Conservation (phyloP, 2,113 vertebrate genomes). For the Craseonycteris thonglongyai region DNA sequence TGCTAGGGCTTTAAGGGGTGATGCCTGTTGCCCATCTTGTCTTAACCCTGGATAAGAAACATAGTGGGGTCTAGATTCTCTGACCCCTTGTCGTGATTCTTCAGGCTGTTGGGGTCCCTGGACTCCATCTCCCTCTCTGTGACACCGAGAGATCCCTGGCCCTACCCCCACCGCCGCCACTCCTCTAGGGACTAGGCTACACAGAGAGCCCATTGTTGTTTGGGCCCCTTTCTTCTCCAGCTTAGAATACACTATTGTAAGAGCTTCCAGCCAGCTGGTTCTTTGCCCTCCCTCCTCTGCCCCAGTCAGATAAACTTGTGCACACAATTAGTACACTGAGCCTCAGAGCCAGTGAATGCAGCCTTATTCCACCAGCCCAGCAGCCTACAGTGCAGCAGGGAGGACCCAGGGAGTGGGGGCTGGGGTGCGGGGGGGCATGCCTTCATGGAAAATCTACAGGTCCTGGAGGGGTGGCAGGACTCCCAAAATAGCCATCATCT, state of each 20-base stretch:
- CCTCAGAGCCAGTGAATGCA: conserved; percentile 51
- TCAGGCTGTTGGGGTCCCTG: not conserved
- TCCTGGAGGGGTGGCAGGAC: not conserved
- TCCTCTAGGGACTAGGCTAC: not conserved
- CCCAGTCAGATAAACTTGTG: conserved; percentile 70
- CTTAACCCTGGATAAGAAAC: not conserved
- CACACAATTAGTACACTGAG: conserved; percentile 65
- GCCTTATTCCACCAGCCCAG: conserved; percentile 33
- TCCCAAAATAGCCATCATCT: conserved; percentile 49
- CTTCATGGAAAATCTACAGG: conserved; percentile 58
- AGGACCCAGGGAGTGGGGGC: not conserved
- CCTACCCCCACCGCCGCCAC: not conserved
- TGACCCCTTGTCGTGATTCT: not conserved
- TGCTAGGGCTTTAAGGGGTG: not conserved
- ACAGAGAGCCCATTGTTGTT: conserved; percentile 73
- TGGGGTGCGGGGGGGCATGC: conserved; percentile 24
- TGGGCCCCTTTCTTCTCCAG: not conserved
- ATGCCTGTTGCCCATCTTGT: not conserved
- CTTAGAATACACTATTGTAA: conserved; percentile 69
- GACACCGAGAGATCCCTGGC: no score
- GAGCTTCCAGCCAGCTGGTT: conserved; percentile 32
- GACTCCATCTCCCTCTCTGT: no score
- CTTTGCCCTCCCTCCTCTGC: not conserved
- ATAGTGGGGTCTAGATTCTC: not conserved
- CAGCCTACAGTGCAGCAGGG: not conserved